Base-by-base conservation (phyloP, 2,797 vertebrate genomes). In the Morelia viridis region DNA sequence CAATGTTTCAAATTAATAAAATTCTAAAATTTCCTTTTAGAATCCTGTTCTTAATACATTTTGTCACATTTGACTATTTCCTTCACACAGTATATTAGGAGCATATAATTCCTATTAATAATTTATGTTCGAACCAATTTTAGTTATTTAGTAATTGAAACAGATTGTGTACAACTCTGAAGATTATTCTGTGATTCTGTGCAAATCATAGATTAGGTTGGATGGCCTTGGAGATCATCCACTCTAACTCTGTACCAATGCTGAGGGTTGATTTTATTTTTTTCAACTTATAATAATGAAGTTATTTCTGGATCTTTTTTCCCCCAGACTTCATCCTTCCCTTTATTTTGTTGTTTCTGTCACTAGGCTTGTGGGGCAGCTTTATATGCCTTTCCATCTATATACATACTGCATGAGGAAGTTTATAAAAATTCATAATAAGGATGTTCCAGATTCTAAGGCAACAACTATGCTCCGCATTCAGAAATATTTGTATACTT, bases 281-380 rank as follows among this genome's bases (percentile, higher is more conserved):
- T 46, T 53, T 4, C 19, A 62, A 65, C 24, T 68, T 56, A 89
- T 91, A 71, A 35, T 17, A 84, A 92, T 84, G 28, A 94, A 58
- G 57, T 88, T 61, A 12, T 26, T 91, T 94, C 68, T 35, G 87
- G 11, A 62, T 53, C 17, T 35, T 80, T 57, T 26, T 89, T 71
- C 88, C 62, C 17, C 88, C 89, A 60, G 85, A 31, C 58, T 28
- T 85, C n/a, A 41, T 57, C 46, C 1, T 53, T 94, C 76, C 62
- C 41, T 46, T 61, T 92, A 19, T 50, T 90, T 89, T 93, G 57
- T 85, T 95, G 50, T 53, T 53, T 53, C 50, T 53, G 50, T 53
- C 94, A 65, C 88, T 17, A 91, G 41, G 1, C 24, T 91, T 95
- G 86, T 93, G 85, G 60, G 85, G 62, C 90, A 85, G 61, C 50